Evolutionary conservation across 2,797 vertebrate species (phyloP).

Genomic region (Tamandua tetradactyla): DNA sequence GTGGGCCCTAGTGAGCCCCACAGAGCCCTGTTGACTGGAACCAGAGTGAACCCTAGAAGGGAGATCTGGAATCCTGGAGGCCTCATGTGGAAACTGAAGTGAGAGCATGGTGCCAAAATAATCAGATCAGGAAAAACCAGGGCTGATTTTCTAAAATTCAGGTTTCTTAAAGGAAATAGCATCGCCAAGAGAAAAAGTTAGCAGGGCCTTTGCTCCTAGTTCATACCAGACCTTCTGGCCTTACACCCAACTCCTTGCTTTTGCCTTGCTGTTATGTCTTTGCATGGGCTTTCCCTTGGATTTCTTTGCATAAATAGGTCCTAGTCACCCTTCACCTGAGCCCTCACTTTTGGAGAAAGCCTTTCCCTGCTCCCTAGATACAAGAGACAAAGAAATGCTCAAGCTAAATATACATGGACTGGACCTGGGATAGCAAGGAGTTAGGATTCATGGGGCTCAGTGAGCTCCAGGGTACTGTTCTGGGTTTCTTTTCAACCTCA

Average conservation of each 20-base stretch:
- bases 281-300: not conserved
- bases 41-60: not conserved
- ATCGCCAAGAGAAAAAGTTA: not conserved
- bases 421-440: not conserved
- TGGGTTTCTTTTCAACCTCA: not conserved
- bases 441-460: not conserved
- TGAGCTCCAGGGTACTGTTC: not conserved
- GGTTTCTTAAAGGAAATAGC: not conserved
- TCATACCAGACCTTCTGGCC: not conserved
- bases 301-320: not conserved
- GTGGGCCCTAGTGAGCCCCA: not conserved
- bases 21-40: not conserved
- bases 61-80: not conserved
- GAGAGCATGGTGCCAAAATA: not conserved
- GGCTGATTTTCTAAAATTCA: not conserved
- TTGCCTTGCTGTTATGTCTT: not conserved
- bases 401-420: not conserved
- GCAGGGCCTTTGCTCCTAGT: not conserved
- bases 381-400: not conserved
- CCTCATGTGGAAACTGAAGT: not conserved
- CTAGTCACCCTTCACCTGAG: not conserved
- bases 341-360: not conserved
- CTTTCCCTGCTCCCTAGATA: not conserved
- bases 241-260: accelerated
- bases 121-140: not conserved